A percentile compares a stretch with the other conserved stretches of the same genome.
phyloP scores from a whole-genome alignment of 2,888 invertebrate genomes.

The Nomada lathburiana region DNA sequence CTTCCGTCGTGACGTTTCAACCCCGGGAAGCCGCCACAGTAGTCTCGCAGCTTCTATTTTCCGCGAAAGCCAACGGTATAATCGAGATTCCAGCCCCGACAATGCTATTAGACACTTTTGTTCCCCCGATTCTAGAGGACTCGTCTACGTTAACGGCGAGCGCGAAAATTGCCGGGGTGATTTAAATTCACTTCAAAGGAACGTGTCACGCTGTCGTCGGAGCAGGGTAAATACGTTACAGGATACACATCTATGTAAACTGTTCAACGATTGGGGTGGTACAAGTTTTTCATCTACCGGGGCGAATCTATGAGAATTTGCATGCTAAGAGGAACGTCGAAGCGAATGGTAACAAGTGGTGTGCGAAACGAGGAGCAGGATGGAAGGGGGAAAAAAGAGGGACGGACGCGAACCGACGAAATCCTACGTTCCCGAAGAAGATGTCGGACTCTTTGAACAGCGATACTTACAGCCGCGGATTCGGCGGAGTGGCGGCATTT shows the following conservation, averaged over 20 bases:
- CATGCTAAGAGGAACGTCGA: background rate
- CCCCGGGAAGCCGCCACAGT: constrained; percentile 4
- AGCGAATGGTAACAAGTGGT: background rate
- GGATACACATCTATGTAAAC: background rate
- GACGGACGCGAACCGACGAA: background rate
- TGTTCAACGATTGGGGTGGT: constrained; percentile 2
- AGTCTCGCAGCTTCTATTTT: constrained; percentile 36
- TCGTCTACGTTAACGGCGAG: background rate
- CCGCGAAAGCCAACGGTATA: constrained; percentile 48
- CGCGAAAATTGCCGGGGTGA: constrained; percentile 15
- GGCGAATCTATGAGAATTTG: constrained; percentile 16
- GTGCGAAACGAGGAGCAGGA: background rate
- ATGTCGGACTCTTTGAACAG: constrained; percentile 53
- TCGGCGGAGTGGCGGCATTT: constrained; percentile 71
- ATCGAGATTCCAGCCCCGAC: constrained; percentile 40
- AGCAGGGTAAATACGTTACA: no score
- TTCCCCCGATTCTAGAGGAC: background rate
- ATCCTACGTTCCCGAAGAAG: constrained; percentile 28
- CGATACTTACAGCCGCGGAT: constrained; percentile 69
- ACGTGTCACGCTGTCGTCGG: no score
- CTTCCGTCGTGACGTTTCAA: constrained; percentile 62
- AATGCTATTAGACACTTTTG: constrained; percentile 25
- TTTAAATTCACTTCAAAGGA: background rate
- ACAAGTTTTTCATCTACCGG: no score
- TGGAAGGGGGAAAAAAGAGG: background rate